phyloP scores from a whole-genome alignment of 2,113 vertebrate genomes.

The Chaetops frenatus region DNA sequence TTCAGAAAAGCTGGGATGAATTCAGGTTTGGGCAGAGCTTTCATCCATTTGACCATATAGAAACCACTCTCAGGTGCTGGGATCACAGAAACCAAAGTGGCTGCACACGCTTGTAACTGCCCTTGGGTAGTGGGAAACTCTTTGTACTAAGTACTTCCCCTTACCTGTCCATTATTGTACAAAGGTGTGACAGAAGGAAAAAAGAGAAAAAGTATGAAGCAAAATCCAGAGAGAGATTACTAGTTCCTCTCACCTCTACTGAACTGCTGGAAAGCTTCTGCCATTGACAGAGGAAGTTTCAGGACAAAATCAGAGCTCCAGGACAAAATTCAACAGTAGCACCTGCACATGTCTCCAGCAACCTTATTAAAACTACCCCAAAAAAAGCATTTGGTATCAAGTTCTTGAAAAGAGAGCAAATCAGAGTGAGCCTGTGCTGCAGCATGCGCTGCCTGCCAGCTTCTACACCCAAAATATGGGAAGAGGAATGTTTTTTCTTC shows the following conservation, averaged over 20 bases:
- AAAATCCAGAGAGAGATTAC: neutral
- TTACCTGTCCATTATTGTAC: neutral
- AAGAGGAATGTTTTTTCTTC: neutral
- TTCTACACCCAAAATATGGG: neutral
- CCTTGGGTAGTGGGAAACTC: neutral
- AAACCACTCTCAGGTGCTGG: neutral
- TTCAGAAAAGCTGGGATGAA: neutral
- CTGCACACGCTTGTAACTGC: neutral
- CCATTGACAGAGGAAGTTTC: neutral
- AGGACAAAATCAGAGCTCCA: neutral
- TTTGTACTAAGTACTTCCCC: neutral
- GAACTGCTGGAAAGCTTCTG: neutral
- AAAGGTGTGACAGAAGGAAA: neutral
- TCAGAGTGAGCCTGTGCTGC: neutral
- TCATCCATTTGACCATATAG: neutral
- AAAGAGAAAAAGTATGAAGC: neutral
- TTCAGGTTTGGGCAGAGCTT: neutral
- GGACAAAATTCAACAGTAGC: neutral
- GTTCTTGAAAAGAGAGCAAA: neutral
- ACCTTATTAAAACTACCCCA: neutral
- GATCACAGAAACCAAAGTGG: neutral
- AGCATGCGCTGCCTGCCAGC: neutral
- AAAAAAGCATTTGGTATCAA: neutral
- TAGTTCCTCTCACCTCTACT: neutral
- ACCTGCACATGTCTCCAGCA: neutral